Evolutionary conservation across 1,140 invertebrate species (phyloP), one percentile per base, ranked within the genome.

Genomic region (Melipona quadrifasciata): DNA sequence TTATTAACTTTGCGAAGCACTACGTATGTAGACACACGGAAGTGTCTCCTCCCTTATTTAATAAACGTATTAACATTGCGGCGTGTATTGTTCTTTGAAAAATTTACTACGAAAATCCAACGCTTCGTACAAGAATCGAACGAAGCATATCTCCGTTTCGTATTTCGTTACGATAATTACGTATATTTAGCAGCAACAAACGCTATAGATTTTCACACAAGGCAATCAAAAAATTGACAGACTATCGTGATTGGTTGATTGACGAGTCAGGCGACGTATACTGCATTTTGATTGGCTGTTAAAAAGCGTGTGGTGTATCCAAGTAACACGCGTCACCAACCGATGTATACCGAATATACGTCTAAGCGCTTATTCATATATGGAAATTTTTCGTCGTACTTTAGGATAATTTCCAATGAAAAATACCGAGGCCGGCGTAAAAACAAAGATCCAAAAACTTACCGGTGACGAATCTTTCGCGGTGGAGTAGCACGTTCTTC

Each of bases 391-490:
- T 55, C 16, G 2, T 39, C 4, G 57, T 24, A 71, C 34, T 1
- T 27, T 58, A 14, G 19, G 31, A 17, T 47, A 55, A 77, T 77
- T 70, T 12, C 21, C 39, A 39, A 72, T 34, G 21, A 39, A 4
- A 24, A 75, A 19, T 24, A 12, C 8, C 24, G 27, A n/a, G n/a
- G n/a, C 39, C 5, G 24, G 8, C 14, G 6, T 12, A 11, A 8
- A 8, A 61, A 51, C 19, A 10, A 31, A 27, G 64, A 68, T 27
- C 19, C 1, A 31, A 27, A 34, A 47, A 90, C 93, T 94, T 79
- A 94, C 94, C 94, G 93, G 91, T 94, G 94, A 90, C 94, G 93
- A 89, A 94, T 94, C 84, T 92, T 94, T 51, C 94, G 93, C 86
- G 90, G 92, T 71, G 91, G 90, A 77, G 91, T 87, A 39, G 84